These are phyloP conservation scores for Xylocampa areola DNA, from an alignment of 2,888 invertebrate species.

Conservation along the genomic window DNA sequence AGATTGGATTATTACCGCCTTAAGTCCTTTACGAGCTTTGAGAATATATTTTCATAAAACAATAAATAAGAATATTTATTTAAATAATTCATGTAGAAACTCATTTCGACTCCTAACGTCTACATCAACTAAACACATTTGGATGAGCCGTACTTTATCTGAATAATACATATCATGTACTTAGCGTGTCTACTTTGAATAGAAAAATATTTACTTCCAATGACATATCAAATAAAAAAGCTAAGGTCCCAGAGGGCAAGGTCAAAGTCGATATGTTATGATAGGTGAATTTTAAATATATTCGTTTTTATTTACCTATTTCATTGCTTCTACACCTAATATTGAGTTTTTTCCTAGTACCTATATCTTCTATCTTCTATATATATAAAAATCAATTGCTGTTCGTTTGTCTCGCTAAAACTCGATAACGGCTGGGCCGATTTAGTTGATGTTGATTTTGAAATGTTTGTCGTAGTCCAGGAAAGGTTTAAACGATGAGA, in stretches of 20 bases:
- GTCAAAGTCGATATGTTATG: slow-evolving; percentile 23
- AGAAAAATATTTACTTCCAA: slow-evolving; percentile 39
- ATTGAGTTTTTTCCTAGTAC: too few relatives aligned
- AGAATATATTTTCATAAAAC: neutral
- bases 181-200: slow-evolving; percentile 40
- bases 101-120: slow-evolving; percentile 16
- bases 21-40: too few relatives aligned
- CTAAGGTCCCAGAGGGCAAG: slow-evolving; percentile 17
- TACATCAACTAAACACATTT: slow-evolving; percentile 31
- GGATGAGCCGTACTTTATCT: slow-evolving; percentile 29
- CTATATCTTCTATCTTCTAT: too few relatives aligned
- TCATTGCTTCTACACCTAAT: too few relatives aligned
- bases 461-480: too few relatives aligned
- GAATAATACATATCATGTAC: slow-evolving; percentile 47
- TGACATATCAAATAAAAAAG: slow-evolving; percentile 36
- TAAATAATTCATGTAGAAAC: slow-evolving; percentile 1
- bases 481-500: too few relatives aligned
- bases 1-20: too few relatives aligned
- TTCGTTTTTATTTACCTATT: neutral
- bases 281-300: slow-evolving; percentile 23
- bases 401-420: too few relatives aligned
- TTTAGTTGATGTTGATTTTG: too few relatives aligned
- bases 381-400: too few relatives aligned
- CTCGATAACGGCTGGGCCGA: too few relatives aligned
- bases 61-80: neutral